phyloP scores from a whole-genome alignment of 2,113 vertebrate species.

The Phyllopteryx taeniolatus region DNA sequence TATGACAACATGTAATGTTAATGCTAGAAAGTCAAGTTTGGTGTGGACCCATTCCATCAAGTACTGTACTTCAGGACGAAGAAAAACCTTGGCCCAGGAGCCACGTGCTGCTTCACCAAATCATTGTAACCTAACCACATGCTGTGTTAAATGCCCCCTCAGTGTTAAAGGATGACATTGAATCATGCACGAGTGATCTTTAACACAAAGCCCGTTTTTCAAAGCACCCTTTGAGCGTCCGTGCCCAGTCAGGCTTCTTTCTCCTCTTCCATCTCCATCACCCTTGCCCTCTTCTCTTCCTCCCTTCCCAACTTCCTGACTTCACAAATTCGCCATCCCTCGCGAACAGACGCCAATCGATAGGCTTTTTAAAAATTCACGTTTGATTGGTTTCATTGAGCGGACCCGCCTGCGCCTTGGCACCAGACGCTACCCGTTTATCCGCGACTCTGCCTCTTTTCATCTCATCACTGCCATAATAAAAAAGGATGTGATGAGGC shows the following conservation, averaged over 20 bases:
- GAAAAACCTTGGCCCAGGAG: background rate
- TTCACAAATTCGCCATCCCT: conserved; percentile 38
- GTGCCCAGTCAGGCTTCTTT: conserved; percentile 32
- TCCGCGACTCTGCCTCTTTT: conserved; percentile 26
- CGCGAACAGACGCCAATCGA: conserved; percentile 39
- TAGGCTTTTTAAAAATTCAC: conserved; percentile 62
- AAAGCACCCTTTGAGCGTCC: conserved; percentile 33
- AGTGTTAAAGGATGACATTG: background rate
- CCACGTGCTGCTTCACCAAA: background rate
- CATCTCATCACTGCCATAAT: conserved; percentile 16
- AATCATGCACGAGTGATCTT: background rate
- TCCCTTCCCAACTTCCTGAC: conserved; percentile 7
- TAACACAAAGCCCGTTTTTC: background rate
- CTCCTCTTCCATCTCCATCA: conserved; percentile 33
- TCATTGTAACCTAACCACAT: background rate
- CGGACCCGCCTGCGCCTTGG: conserved; percentile 33
- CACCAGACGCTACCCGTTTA: conserved; percentile 39
- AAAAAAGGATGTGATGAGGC: conserved; percentile 9
- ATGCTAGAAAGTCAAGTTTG: too few relatives aligned
- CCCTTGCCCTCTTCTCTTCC: background rate
- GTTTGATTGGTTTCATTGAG: conserved; percentile 67
- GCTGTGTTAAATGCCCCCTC: background rate
- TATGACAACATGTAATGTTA: too few relatives aligned
- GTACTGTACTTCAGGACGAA: too few relatives aligned
- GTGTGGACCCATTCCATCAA: too few relatives aligned